phyloP scores from a whole-genome alignment of 2,888 invertebrate species.

The Phyllotreta striolata region DNA sequence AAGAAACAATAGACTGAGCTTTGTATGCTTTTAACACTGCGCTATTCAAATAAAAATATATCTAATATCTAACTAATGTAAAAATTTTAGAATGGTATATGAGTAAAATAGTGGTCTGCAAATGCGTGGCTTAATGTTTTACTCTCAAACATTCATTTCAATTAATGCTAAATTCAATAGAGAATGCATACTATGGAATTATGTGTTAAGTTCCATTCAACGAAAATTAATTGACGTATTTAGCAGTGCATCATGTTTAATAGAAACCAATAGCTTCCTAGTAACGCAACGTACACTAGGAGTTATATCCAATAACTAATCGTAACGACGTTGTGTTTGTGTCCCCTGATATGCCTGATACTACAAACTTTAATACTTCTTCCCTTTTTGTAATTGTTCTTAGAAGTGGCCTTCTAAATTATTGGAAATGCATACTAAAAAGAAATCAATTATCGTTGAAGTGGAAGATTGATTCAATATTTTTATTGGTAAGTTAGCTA shows the following conservation, averaged over 20 bases:
- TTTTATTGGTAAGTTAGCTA: too few relatives aligned
- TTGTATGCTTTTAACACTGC: too few relatives aligned
- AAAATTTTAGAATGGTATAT: too few relatives aligned
- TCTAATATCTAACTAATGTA: too few relatives aligned
- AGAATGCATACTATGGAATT: slow-evolving; percentile 6
- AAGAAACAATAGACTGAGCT: too few relatives aligned
- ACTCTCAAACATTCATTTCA: slow-evolving; percentile 10
- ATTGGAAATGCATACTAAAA: too few relatives aligned
- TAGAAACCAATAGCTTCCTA: slow-evolving; percentile 11
- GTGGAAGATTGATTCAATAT: too few relatives aligned
- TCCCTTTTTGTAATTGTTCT: slow-evolving; percentile 7
- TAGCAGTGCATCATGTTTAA: slow-evolving; percentile 13
- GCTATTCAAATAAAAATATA: too few relatives aligned
- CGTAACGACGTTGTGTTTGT: neutral
- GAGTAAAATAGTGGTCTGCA: neutral
- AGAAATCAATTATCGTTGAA: too few relatives aligned
- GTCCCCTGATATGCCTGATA: neutral
- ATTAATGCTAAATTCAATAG: slow-evolving; percentile 8
- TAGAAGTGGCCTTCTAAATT: neutral
- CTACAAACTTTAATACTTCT: slow-evolving; percentile 6
- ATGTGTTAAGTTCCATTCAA: slow-evolving; percentile 17
- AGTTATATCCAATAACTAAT: slow-evolving; percentile 2
- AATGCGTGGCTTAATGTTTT: slow-evolving; percentile 1
- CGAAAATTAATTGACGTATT: slow-evolving; percentile 13
- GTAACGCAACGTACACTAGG: neutral